Evolutionary conservation across 1,140 invertebrate species (phyloP), one percentile per base, ranked within the genome.

Genomic region (Drosophila insularis): DNA sequence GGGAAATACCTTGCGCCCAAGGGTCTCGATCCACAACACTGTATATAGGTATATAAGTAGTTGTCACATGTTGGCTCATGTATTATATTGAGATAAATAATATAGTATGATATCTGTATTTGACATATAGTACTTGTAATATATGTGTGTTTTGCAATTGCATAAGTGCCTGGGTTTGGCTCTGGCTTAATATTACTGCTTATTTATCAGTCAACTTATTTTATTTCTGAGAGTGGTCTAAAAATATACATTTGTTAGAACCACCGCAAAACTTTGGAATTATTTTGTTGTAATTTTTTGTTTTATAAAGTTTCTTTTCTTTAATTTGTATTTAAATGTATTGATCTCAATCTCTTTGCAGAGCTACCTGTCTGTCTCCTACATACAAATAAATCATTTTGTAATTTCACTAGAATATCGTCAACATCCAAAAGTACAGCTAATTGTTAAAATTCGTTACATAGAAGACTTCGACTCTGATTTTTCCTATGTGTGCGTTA

Each of bases 161-260:
- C 66, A 40, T 73, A 46, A 69, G 63, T 81, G 40, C 59, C 55
- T 46, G 43, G 21, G 43, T 19, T 19, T 50, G 43, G 43, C 19
- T 50, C 19, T 50, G 40, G 61, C 71, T 72, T 81, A 79, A 76
- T 59, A 61, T 63, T 87, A 74, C 54, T 68, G 55, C 69, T 76
- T 80, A 68, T 72, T 79, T 82, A 84, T 84, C 81, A 84, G 81
- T 84, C 81, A 84, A 78, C 74, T 74, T 74, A 78, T 64, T 50
- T 61, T 73, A 31, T 61, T 68, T 73, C n/a, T 61, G 64, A 73
- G 32, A 75, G 39, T 46, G 62, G 46, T 14, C 43, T 56, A 19
- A 60, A 46, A 73, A 74, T 37, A 27, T 54, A 6, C 56, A 39
- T 11, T 27, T 56, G 65, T 58, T 35, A 54, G 40, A 67, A n/a